phyloP scores from a whole-genome alignment of 2,888 invertebrate species.

The Xestia ashworthii region DNA sequence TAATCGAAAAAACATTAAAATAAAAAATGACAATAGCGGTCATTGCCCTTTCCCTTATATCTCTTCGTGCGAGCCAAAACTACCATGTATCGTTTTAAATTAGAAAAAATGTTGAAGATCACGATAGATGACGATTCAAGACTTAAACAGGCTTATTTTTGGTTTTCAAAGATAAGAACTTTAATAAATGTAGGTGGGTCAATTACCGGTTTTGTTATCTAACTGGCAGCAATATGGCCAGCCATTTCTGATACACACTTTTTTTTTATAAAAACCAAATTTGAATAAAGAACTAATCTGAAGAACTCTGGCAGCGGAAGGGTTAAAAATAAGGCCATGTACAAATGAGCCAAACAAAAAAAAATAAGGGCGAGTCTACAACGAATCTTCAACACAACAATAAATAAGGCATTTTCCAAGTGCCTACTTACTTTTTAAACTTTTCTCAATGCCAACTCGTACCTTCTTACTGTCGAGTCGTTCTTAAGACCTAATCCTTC shows the following conservation, averaged over 20 bases:
- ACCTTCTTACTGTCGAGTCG: slow-evolving; percentile 44
- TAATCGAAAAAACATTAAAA: no score
- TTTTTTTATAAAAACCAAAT: slow-evolving; percentile 4
- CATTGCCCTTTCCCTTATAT: no score
- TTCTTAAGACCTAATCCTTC: slow-evolving; percentile 58
- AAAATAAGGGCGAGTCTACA: neutral
- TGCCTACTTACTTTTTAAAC: slow-evolving; percentile 24
- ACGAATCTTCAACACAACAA: neutral
- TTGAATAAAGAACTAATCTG: neutral
- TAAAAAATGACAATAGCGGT: no score
- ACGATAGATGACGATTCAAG: no score
- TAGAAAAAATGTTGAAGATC: no score
- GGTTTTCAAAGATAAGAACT: no score
- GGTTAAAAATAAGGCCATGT: slow-evolving; percentile 9
- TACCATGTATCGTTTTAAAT: no score
- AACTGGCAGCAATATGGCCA: neutral
- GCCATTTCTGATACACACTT: neutral
- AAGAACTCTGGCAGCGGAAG: neutral
- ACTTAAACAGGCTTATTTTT: no score
- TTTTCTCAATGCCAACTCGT: slow-evolving; percentile 33
- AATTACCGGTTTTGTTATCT: no score
- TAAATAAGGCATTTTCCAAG: slow-evolving; percentile 6
- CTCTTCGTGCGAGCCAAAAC: no score
- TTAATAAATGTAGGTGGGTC: no score
- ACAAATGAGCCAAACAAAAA: neutral